Percentiles rank a stretch among this genome's conserved stretches.
These are phyloP conservation scores for Anas georgica DNA, from an alignment of 2,797 vertebrate genomes.

Conservation along the genomic window DNA sequence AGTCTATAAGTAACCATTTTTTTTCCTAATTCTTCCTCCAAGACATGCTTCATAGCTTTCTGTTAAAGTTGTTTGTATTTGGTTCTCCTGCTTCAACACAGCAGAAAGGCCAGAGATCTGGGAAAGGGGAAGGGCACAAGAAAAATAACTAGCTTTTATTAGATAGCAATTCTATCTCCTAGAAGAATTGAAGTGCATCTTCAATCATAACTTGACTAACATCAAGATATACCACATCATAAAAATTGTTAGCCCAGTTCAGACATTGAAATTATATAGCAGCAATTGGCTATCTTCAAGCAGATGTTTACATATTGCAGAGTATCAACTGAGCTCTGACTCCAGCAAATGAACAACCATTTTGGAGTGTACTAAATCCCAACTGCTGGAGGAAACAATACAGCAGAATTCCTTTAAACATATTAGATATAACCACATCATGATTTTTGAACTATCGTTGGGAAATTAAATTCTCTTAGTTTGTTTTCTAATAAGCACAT, in stretches of 20 bases:
- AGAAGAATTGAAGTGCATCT: neutral
- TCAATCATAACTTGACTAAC: neutral
- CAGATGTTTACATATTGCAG: neutral
- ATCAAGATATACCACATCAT: conserved; percentile 1
- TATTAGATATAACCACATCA: neutral
- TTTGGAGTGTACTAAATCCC: neutral
- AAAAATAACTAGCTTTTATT: neutral
- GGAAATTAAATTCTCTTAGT: neutral
- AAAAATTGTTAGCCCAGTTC: conserved; percentile 31
- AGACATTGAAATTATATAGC: conserved; percentile 1
- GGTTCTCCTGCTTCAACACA: neutral
- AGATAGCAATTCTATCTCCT: neutral
- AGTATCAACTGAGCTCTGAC: neutral
- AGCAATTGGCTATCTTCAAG: conserved; percentile 42
- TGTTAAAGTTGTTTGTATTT: neutral
- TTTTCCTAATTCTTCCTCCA: neutral
- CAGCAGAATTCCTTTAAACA: neutral
- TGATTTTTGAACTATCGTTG: neutral
- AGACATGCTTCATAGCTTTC: neutral
- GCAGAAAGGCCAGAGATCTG: neutral
- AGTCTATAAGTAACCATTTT: neutral
- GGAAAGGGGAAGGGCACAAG: neutral
- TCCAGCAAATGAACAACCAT: neutral
- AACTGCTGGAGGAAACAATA: neutral
- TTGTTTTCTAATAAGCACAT: neutral